phyloP scores from a whole-genome alignment of 2,888 invertebrate species.

The Tetragonula carbonaria region DNA sequence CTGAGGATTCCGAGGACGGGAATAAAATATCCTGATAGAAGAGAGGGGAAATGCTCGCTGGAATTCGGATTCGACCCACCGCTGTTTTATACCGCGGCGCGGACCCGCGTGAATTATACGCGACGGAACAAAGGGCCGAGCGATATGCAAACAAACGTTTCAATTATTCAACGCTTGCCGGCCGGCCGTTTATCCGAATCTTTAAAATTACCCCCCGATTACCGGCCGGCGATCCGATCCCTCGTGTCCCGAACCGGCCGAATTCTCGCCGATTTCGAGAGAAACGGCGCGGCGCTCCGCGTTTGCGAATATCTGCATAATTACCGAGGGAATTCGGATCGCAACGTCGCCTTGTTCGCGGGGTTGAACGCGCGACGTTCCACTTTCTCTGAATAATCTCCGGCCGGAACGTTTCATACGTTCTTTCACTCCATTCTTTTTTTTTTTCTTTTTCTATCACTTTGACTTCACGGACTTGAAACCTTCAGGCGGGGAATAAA shows the following conservation, averaged over 20 bases:
- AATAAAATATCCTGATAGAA: slow-evolving; percentile 47
- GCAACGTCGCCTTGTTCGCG: neutral
- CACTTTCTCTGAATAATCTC: neutral
- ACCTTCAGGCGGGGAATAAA: too few species aligned
- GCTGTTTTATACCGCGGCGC: slow-evolving; percentile 15
- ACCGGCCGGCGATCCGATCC: slow-evolving; percentile 45
- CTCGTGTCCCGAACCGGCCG: slow-evolving; percentile 21
- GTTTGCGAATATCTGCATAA: slow-evolving; percentile 49
- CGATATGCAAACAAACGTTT: slow-evolving; percentile 70
- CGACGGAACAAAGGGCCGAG: slow-evolving; percentile 50
- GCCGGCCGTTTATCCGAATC: slow-evolving; percentile 55
- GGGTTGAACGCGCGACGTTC: neutral
- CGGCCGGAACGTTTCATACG: neutral
- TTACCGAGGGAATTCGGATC: slow-evolving; percentile 23
- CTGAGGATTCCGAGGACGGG: slow-evolving; percentile 59
- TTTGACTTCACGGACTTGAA: too few species aligned
- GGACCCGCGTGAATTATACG: slow-evolving; percentile 52
- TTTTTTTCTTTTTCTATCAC: too few species aligned
- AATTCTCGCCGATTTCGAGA: slow-evolving; percentile 23
- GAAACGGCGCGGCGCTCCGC: slow-evolving; percentile 24
- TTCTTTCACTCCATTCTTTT: too few species aligned
- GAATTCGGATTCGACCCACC: slow-evolving; percentile 61
- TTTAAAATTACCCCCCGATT: slow-evolving; percentile 62
- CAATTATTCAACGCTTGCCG: slow-evolving; percentile 61
- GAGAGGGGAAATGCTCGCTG: neutral